Evolutionary conservation across 2,113 vertebrate species (phyloP), one percentile per base, ranked within the genome.

Genomic region (Puffinus mauretanicus): DNA sequence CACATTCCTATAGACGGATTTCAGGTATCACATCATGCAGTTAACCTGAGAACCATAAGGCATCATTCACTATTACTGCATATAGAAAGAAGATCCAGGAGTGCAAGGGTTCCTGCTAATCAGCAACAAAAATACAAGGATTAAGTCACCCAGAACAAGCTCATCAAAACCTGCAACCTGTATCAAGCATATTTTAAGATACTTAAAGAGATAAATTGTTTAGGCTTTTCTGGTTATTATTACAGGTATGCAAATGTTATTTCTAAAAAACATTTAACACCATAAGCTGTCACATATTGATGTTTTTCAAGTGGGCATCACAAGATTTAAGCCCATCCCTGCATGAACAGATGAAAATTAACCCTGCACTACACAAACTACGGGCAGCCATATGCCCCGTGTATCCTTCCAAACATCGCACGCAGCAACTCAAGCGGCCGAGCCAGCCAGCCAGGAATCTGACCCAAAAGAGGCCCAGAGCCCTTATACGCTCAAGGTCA

Each of bases 321-420:
- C 44, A 54, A 57, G 44, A 62, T 44, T 30, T 65, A 40, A 66
- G 44, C 66, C 47, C 47, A 82, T 6, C 34, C 57, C 66, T 72
- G 60, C 54, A 76, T 77, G 94, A 94, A 88, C 87, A 93, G 92
- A 91, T 83, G 51, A 46, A 46, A 78, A 82, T 80, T 51, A 93
- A 84, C 52, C 55, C 57, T 11, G 69, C 4, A 10, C 7, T 25
- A 32, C 67, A 57, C 46, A 47, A 15, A 19, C 61, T 30, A 18
- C 7, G 0, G 46, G 0, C 61, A 72, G 11, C 34, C 36, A 0
- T 3, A 32, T 0, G 24, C 10, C 47, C 34, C 32, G 2, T 0
- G 6, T 4, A 46, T 11, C 82, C 75, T 49, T 29, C n/a, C 42
- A 34, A 70, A 70, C 16, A 24, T 0, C 24, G 9, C 69, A 44